A percentile compares a stretch with the other conserved stretches of the same genome.
These are phyloP conservation scores for Bruchidius siliquastri DNA, from an alignment of 2,888 invertebrate genomes.

Conservation along the genomic window DNA sequence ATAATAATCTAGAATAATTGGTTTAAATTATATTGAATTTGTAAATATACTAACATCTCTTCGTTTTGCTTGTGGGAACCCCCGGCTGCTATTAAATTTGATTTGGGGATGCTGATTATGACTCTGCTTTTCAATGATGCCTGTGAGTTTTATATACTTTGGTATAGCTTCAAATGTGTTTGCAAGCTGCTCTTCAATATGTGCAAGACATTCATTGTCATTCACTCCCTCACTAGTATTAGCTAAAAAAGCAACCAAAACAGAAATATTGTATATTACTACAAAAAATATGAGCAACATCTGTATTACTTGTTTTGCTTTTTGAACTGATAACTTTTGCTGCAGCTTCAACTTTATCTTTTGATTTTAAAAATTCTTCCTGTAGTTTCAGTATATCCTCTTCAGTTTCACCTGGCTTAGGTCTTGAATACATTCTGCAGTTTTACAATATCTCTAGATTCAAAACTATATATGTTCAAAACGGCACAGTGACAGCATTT, in stretches of 20 bases:
- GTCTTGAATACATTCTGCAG: constrained; percentile 57
- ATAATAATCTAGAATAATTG: too few relatives aligned
- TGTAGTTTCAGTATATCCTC: constrained; percentile 72
- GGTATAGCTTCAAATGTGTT: constrained; percentile 49
- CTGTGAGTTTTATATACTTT: constrained; percentile 48
- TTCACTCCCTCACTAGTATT: constrained; percentile 9
- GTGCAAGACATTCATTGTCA: constrained; percentile 13
- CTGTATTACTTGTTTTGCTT: constrained; percentile 14
- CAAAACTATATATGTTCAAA: too few relatives aligned
- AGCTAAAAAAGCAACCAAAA: constrained; percentile 8
- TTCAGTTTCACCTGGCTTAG: constrained; percentile 66
- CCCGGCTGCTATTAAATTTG: constrained; percentile 34
- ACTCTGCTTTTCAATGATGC: constrained; percentile 52
- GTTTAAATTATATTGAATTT: too few relatives aligned
- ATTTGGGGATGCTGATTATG: constrained; percentile 21
- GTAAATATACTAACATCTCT: constrained; percentile 37
- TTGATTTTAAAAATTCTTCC: constrained; percentile 61
- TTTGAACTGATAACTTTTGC: constrained; percentile 52
- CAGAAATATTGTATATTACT: neutral
- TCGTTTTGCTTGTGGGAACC: constrained; percentile 53
- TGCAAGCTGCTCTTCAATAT: constrained; percentile 35
- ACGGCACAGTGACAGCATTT: too few relatives aligned
- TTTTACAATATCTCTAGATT: too few relatives aligned
- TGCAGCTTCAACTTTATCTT: constrained; percentile 57
- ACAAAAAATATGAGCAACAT: neutral